Evolutionary conservation across 2,888 invertebrate genomes (phyloP), one percentile per base, ranked within the genome.

Genomic region (Chelonus formosanus): DNA sequence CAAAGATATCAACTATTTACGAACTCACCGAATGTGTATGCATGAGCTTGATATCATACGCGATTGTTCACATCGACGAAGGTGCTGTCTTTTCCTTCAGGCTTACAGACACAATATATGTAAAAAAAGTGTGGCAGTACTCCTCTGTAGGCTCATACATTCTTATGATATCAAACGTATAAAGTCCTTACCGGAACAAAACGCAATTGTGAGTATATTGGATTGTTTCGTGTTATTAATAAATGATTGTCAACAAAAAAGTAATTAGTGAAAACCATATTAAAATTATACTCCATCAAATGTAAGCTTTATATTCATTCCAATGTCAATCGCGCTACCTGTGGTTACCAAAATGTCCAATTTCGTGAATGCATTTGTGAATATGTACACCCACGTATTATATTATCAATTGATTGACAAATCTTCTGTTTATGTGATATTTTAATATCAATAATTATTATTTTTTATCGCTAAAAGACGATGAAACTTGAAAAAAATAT

Each of bases 111-210:
- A 20, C 20, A 20, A 20, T 20, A 20, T 20, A 20, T 48, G 10
- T 48, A n/a, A 48, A 73, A 73, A 75, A 71, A 70, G 67, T 77
- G 71, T 68, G 71, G 71, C 69, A 72, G 76, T 74, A 70, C 67
- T 63, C 65, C 56, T 66, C 44, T 62, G 40, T 62, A 52, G 43
- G 62, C 53, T 60, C 65, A 62, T 74, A 43, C 31, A 69, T 73
- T 76, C 77, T 73, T 75, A 79, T 80, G 76, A 78, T 69, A 79
- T 78, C 77, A 75, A 73, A 76, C 71, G 75, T 70, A 72, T 78
- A 75, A 78, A 71, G 68, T 66, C 68, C 70, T 70, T 70, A 70
- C 72, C 73, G 73, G 74, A 75, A 71, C 70, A 73, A 73, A 74
- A 71, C 67, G 72, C 73, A 80, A 74, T 71, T 76, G 81, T 81